Evolutionary conservation across 2,888 invertebrate species (phyloP).

Genomic region (Phyto melanocephala): DNA sequence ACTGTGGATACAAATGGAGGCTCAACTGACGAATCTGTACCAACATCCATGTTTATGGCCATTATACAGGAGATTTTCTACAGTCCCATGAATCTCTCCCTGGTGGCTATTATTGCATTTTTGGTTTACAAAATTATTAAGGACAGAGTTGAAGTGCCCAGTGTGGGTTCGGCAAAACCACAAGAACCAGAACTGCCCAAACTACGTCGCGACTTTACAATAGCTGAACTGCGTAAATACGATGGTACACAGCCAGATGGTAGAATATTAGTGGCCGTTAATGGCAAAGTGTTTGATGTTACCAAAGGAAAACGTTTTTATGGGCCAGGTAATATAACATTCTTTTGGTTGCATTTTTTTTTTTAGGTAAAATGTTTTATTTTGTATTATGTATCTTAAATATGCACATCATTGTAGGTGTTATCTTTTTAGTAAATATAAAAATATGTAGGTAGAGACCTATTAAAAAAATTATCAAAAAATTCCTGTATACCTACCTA

Average conservation of each 20-base stretch:
- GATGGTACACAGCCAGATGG: slow-evolving; percentile 93
- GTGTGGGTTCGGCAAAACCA: slow-evolving; percentile 70
- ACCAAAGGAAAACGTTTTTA: slow-evolving; percentile 94
- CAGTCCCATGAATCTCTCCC: slow-evolving; percentile 85
- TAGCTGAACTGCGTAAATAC: slow-evolving; percentile 90
- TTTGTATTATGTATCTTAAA: no score
- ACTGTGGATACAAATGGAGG: slow-evolving; percentile 54
- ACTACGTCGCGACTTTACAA: slow-evolving; percentile 92
- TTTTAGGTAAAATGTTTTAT: no score
- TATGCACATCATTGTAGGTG: no score
- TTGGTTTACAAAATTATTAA: slow-evolving; percentile 88
- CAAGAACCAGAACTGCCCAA: slow-evolving; percentile 86
- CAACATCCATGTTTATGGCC: slow-evolving; percentile 66
- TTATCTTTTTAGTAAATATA: no score
- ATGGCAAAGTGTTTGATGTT: slow-evolving; percentile 96
- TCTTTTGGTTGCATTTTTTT: no score
- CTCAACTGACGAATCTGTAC: slow-evolving; percentile 50
- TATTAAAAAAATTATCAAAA: no score
- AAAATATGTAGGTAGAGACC: no score
- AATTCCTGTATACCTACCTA: no score
- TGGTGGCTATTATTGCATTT: slow-evolving; percentile 85
- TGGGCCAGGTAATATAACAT: slow-evolving; percentile 87
- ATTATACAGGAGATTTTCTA: slow-evolving; percentile 83
- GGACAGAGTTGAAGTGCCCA: slow-evolving; percentile 79
- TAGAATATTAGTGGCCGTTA: slow-evolving; percentile 93